Conservation (phyloP, 1,140 invertebrate genomes). For the Araneus ventricosus region DNA sequence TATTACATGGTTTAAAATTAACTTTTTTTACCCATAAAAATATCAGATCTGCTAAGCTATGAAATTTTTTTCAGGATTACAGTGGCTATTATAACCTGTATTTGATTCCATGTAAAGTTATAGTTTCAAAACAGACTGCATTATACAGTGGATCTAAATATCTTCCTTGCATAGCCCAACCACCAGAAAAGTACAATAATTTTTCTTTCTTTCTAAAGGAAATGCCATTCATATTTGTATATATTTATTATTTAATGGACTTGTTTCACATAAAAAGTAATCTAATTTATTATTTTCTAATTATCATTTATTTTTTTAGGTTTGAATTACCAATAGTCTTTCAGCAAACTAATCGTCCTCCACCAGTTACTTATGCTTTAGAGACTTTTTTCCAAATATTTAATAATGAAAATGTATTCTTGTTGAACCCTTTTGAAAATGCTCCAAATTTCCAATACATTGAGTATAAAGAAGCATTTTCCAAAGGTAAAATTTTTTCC, state of each 20-base stretch:
- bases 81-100: constrained; percentile 81
- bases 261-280: background rate
- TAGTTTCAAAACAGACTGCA: constrained; percentile 78
- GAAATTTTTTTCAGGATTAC: constrained; percentile 79
- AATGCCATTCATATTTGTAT: no score
- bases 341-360: constrained; percentile 81
- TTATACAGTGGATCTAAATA: constrained; percentile 76
- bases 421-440: constrained; percentile 78
- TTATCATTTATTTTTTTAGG: constrained; percentile 66
- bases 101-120: constrained; percentile 81
- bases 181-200: constrained; percentile 77
- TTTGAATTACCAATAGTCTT: constrained; percentile 81
- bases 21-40: no score
- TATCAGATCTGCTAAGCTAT: no score
- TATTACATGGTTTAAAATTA: no score
- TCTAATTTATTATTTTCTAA: background rate
- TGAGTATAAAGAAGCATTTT: constrained; percentile 79
- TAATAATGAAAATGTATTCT: constrained; percentile 80
- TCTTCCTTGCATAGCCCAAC: constrained; percentile 79
- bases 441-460: constrained; percentile 78
- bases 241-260: background rate
- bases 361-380: constrained; percentile 81
- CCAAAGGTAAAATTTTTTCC: constrained; percentile 76
- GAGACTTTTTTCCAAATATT: constrained; percentile 82
- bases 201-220: background rate